These are phyloP conservation scores for Cercocebus atys DNA, from an alignment of 2,113 vertebrate species.

Conservation along the genomic window DNA sequence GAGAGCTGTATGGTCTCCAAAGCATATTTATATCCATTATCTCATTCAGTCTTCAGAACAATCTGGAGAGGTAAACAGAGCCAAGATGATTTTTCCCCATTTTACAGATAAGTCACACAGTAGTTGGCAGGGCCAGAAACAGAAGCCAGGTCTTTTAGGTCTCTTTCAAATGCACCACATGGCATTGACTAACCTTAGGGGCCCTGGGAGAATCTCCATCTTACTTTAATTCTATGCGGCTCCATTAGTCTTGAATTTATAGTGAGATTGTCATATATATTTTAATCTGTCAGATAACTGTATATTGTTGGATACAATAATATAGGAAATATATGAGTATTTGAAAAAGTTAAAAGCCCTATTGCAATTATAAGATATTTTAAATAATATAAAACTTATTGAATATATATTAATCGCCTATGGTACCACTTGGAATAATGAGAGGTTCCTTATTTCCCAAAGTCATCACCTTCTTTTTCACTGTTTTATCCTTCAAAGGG, in stretches of 20 bases:
- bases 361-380: neutral
- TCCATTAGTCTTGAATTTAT: neutral
- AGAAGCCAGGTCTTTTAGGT: neutral
- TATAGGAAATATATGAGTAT: neutral
- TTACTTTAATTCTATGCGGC: neutral
- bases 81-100: neutral
- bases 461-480: neutral
- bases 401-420: neutral
- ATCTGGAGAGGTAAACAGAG: neutral
- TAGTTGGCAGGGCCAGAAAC: neutral
- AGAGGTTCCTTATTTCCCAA: conserved; percentile 8
- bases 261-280: neutral
- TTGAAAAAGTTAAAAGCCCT: neutral
- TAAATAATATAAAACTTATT: conserved; percentile 3
- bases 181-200: neutral
- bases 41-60: neutral
- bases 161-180: neutral
- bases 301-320: neutral
- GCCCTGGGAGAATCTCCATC: neutral
- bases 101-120: neutral
- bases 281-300: too few relatives aligned
- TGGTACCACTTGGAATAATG: neutral
- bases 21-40: conserved; percentile 36
- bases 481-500: conserved; percentile 5
- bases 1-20: neutral